phyloP scores from a whole-genome alignment of 2,888 invertebrate genomes.

The Plebejus melissa region DNA sequence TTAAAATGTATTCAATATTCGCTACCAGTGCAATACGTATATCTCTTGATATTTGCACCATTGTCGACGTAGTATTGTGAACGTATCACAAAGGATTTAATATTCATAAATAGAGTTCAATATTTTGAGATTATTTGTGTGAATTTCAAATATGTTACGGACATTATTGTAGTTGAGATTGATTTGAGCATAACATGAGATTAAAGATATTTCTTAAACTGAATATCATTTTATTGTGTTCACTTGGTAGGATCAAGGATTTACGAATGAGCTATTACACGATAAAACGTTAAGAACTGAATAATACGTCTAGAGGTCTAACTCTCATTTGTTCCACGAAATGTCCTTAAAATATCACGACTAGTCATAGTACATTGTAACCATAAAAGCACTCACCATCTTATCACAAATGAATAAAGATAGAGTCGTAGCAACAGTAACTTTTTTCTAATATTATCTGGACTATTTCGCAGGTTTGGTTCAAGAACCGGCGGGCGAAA shows the following conservation, averaged over 20 bases:
- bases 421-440: neutral
- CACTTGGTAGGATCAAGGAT: neutral
- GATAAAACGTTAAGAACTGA: neutral
- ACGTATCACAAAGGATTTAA: slow-evolving; percentile 12
- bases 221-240: neutral
- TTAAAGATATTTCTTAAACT: neutral
- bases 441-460: slow-evolving; percentile 21
- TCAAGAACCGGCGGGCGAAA: slow-evolving; percentile 96
- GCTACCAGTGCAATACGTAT: slow-evolving; percentile 33
- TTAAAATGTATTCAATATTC: slow-evolving; percentile 49
- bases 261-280: neutral
- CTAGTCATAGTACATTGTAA: too few species aligned
- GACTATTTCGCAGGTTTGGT: slow-evolving; percentile 89
- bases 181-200: slow-evolving; percentile 9
- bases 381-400: too few species aligned
- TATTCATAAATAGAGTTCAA: slow-evolving; percentile 26
- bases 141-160: slow-evolving; percentile 14
- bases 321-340: neutral
- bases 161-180: neutral
- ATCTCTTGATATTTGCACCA: slow-evolving; percentile 1
- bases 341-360: too few species aligned
- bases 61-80: slow-evolving; percentile 12
- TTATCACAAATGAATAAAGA: neutral
- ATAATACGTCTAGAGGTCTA: neutral
- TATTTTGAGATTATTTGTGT: slow-evolving; percentile 17